These are phyloP conservation scores for Xylocopa sonorina DNA, from an alignment of 1,140 invertebrate genomes.

Conservation along the genomic window DNA sequence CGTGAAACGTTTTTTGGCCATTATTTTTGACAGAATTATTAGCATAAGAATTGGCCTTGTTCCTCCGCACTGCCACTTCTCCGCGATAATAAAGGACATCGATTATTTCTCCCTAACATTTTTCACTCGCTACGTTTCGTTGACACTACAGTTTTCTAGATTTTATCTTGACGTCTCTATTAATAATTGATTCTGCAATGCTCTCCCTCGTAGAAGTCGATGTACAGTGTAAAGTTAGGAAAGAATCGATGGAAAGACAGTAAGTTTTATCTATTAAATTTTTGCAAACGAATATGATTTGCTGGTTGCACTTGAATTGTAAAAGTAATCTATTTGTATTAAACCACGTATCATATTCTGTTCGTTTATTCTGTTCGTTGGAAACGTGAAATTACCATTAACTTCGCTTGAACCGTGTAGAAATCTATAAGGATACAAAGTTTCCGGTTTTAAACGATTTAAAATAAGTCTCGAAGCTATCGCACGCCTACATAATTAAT, in stretches of 20 bases:
- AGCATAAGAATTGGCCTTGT: constrained; percentile 36
- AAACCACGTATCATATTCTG: no score
- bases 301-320: no score
- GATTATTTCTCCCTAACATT: constrained; percentile 12
- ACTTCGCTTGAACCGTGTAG: background rate
- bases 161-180: constrained; percentile 38
- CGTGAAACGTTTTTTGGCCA: background rate
- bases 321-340: no score
- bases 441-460: background rate
- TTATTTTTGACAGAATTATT: constrained; percentile 18
- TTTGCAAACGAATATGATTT: no score
- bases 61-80: constrained; percentile 17
- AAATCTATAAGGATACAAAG: background rate
- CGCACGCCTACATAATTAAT: background rate
- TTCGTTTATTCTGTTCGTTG: background rate
- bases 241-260: background rate
- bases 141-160: background rate
- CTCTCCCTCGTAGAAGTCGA: no score
- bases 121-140: background rate
- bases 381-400: no score
- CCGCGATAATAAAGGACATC: background rate
- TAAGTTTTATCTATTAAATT: no score
- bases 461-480: background rate
- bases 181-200: constrained; percentile 11
- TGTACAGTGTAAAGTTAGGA: background rate